Evolutionary conservation across 2,797 vertebrate species (phyloP).

Genomic region (Carcharodon carcharias): DNA sequence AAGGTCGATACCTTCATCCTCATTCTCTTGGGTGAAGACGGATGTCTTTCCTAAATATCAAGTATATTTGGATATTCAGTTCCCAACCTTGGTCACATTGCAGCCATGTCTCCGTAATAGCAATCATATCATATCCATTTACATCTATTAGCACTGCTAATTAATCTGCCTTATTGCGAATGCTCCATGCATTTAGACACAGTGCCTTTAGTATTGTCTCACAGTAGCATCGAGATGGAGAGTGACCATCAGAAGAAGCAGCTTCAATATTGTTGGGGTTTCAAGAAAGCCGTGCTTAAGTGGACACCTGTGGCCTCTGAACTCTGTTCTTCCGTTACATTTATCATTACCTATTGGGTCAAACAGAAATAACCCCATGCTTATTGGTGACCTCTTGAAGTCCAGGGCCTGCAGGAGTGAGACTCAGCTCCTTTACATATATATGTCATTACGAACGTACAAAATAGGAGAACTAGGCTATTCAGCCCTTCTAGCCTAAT

Average conservation of each 20-base stretch:
- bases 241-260: neutral
- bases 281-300: neutral
- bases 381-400: neutral
- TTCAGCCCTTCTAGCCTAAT: too few relatives aligned
- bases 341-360: neutral
- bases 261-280: neutral
- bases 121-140: too few relatives aligned
- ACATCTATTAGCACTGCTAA: too few relatives aligned
- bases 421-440: neutral
- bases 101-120: too few relatives aligned
- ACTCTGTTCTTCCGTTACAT: neutral
- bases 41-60: too few relatives aligned
- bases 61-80: too few relatives aligned
- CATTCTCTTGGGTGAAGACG: too few relatives aligned
- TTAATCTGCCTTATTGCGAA: too few relatives aligned
- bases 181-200: too few relatives aligned
- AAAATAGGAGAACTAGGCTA: too few relatives aligned
- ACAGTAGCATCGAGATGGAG: neutral
- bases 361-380: neutral
- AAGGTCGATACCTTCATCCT: too few relatives aligned
- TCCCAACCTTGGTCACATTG: too few relatives aligned
- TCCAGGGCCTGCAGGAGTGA: neutral
- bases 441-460: neutral
- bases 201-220: neutral
- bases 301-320: neutral